A percentile compares a stretch with the other conserved stretches of the same genome.
Evolutionary conservation across 1,140 invertebrate species (phyloP).

Genomic region (Agrypnia vestita): DNA sequence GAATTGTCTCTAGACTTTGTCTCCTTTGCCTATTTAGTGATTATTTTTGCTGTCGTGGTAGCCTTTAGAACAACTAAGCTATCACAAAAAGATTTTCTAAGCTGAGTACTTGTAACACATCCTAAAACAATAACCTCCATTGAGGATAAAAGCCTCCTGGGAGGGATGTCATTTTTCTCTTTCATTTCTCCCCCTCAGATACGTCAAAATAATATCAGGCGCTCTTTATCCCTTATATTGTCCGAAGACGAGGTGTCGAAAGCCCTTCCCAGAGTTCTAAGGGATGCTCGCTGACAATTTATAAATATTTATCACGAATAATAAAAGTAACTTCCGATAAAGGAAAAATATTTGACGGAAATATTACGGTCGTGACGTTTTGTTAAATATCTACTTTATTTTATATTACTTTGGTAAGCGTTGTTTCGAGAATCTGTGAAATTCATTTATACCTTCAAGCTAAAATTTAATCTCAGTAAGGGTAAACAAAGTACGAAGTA

Average conservation of each 20-base stretch:
- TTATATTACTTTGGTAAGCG: too few species aligned
- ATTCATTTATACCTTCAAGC: too few species aligned
- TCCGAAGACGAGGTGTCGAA: neutral
- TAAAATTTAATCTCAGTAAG: too few species aligned
- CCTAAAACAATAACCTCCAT: conserved; percentile 9
- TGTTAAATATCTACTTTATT: too few species aligned
- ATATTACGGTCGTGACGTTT: too few species aligned
- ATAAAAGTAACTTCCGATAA: conserved; percentile 13
- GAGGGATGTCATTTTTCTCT: conserved; percentile 23
- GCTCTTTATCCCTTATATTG: conserved; percentile 12
- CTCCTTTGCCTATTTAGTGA: too few species aligned
- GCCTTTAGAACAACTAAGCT: neutral
- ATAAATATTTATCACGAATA: conserved; percentile 23
- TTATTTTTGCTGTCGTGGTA: too few species aligned
- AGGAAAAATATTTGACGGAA: neutral
- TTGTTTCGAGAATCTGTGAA: too few species aligned
- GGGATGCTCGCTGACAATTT: neutral
- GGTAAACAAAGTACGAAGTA: too few species aligned
- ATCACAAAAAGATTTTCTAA: neutral
- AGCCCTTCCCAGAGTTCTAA: neutral
- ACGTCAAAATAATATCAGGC: conserved; percentile 5
- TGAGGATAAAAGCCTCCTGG: conserved; percentile 4
- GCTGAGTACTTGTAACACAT: neutral
- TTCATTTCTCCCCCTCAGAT: conserved; percentile 2
- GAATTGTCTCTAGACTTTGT: too few species aligned